Evolutionary conservation across 2,888 invertebrate species (phyloP).

Genomic region (Mesorhabditis belari): DNA sequence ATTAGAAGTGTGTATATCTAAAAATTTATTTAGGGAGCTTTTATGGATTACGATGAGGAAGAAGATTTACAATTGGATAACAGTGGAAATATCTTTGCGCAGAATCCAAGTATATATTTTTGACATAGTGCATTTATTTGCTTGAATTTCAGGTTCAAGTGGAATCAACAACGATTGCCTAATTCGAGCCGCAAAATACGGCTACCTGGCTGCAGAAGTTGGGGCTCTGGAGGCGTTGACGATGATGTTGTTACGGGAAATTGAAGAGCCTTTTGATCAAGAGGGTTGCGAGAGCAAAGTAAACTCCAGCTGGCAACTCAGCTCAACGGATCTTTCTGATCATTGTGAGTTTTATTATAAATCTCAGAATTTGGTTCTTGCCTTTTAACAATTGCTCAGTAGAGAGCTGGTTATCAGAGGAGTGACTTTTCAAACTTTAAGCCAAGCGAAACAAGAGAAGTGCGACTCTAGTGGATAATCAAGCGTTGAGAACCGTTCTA

Average conservation of each 20-base stretch:
- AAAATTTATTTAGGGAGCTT: constrained; percentile 37
- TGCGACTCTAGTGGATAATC: constrained; percentile 79
- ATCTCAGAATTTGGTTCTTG: neutral
- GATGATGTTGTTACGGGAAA: constrained; percentile 77
- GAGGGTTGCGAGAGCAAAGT: constrained; percentile 8
- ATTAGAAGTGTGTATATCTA: neutral
- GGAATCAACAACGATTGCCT: constrained; percentile 32
- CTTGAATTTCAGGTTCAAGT: constrained; percentile 13
- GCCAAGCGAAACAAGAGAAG: constrained; percentile 60
- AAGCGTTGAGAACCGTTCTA: constrained; percentile 81
- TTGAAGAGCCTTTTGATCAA: constrained; percentile 64
- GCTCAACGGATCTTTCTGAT: too few species aligned
- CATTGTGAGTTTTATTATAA: neutral
- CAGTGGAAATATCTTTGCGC: constrained; percentile 3
- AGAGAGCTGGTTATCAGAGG: constrained; percentile 5
- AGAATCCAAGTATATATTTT: neutral
- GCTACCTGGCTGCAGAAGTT: constrained; percentile 77
- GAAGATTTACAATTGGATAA: constrained; percentile 16
- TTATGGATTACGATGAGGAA: constrained; percentile 34
- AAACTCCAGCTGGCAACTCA: too few species aligned
- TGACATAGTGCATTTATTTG: neutral
- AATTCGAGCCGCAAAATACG: constrained; percentile 67
- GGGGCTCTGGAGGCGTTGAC: constrained; percentile 59
- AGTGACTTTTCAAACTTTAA: constrained; percentile 5
- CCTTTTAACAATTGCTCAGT: neutral